A percentile compares a stretch with the other conserved stretches of the same genome.
phyloP scores from a whole-genome alignment of 2,113 vertebrate species.

The Eulemur macaco region DNA sequence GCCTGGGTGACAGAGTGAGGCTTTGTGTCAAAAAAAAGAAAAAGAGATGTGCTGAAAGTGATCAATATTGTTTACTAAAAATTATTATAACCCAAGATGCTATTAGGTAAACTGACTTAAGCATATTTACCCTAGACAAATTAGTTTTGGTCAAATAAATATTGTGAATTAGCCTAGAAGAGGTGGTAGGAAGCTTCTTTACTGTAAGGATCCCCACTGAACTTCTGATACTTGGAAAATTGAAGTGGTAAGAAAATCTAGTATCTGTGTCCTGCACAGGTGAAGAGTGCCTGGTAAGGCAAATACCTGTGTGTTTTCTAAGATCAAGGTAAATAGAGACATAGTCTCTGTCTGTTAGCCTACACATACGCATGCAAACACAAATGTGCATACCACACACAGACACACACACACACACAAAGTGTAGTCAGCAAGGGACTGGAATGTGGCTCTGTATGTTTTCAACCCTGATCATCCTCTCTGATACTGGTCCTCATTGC shows the following conservation, averaged over 20 bases:
- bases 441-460: neutral
- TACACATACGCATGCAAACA: neutral
- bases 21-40: too few species aligned
- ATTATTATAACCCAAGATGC: neutral
- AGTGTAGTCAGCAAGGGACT: too few species aligned
- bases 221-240: neutral
- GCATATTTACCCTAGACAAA: conserved; percentile 7
- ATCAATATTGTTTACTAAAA: neutral
- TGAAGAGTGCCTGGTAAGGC: neutral
- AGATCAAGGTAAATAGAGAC: neutral
- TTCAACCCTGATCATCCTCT: neutral
- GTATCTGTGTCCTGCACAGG: neutral
- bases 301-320: neutral
- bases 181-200: neutral
- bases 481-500: neutral
- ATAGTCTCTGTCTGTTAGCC: neutral
- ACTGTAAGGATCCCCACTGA: neutral
- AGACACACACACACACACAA: neutral
- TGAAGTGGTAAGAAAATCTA: neutral
- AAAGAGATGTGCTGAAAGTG: neutral
- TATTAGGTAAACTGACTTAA: neutral
- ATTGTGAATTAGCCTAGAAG: neutral
- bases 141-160: conserved; percentile 9
- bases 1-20: too few species aligned
- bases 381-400: neutral